Conservation (phyloP, 2,888 invertebrate species). For the Apamea crenata region DNA sequence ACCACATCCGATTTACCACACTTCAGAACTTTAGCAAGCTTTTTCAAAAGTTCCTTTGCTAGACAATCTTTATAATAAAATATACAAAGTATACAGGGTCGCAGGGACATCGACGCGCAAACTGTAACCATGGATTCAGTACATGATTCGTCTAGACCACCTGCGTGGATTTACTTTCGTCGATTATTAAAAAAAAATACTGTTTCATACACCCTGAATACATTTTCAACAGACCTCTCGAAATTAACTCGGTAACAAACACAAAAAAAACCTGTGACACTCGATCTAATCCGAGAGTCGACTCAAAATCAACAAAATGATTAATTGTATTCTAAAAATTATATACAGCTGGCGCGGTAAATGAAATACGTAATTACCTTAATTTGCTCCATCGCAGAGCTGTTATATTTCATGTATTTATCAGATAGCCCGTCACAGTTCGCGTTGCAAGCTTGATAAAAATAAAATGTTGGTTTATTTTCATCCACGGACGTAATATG, state of each 20-base stretch:
- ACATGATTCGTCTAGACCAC: too few species aligned
- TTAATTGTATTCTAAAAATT: slow-evolving; percentile 47
- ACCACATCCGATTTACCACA: slow-evolving; percentile 8
- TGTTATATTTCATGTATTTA: slow-evolving; percentile 80
- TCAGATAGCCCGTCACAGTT: slow-evolving; percentile 80
- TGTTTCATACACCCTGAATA: background rate
- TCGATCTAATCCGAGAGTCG: slow-evolving; percentile 1
- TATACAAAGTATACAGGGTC: too few species aligned
- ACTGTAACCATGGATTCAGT: too few species aligned
- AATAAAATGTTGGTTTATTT: slow-evolving; percentile 78
- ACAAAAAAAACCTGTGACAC: slow-evolving; percentile 17
- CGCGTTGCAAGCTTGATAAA: slow-evolving; percentile 75
- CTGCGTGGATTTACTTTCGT: too few species aligned
- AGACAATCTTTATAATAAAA: background rate
- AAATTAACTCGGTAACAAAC: background rate
- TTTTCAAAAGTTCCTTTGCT: slow-evolving; percentile 4
- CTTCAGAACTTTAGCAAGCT: background rate
- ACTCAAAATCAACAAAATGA: slow-evolving; percentile 25
- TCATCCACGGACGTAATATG: slow-evolving; percentile 66
- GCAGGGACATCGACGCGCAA: too few species aligned
- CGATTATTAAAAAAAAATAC: too few species aligned
- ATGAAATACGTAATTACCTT: slow-evolving; percentile 69
- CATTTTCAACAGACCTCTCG: background rate
- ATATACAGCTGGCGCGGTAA: slow-evolving; percentile 16
- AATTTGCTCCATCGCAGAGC: slow-evolving; percentile 76